Evolutionary conservation across 2,888 invertebrate species (phyloP).

Genomic region (Caenorhabditis japonica): DNA sequence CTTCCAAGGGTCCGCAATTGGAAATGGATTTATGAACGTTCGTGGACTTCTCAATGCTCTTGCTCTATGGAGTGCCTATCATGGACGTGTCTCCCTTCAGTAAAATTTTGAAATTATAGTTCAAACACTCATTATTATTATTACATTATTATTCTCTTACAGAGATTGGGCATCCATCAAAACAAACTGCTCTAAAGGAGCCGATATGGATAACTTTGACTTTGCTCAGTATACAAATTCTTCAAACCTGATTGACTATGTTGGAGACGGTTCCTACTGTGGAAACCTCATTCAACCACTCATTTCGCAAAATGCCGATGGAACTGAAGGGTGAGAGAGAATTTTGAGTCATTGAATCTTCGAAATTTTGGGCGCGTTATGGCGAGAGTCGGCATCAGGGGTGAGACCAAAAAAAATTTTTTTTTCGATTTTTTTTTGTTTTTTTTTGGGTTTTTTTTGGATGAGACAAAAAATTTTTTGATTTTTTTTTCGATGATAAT

Average conservation of each 20-base stretch:
- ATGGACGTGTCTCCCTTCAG: constrained; percentile 71
- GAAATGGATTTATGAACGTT: constrained; percentile 76
- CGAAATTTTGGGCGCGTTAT: too few species aligned
- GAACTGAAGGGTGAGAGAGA: constrained; percentile 34
- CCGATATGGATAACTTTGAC: constrained; percentile 66
- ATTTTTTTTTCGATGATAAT: too few species aligned
- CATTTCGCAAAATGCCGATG: constrained; percentile 47
- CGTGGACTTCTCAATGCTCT: constrained; percentile 68
- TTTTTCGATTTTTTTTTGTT: too few species aligned
- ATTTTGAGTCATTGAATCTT: too few species aligned
- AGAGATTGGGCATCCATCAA: constrained; percentile 66
- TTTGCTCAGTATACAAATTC: constrained; percentile 54
- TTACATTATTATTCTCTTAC: constrained; percentile 16
- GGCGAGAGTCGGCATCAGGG: too few species aligned
- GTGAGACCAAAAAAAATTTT: too few species aligned
- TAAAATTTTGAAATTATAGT: too few species aligned
- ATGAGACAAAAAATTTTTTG: too few species aligned
- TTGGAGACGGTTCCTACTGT: constrained; percentile 53
- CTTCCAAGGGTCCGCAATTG: constrained; percentile 74
- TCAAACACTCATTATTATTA: too few species aligned
- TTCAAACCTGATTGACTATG: constrained; percentile 57
- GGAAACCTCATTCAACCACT: constrained; percentile 62
- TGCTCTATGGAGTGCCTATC: constrained; percentile 71
- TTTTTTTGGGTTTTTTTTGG: too few species aligned
- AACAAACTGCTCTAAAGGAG: constrained; percentile 31